Base-by-base conservation (phyloP, 1,140 invertebrate genomes). In the Andrena cerasifolii region DNA sequence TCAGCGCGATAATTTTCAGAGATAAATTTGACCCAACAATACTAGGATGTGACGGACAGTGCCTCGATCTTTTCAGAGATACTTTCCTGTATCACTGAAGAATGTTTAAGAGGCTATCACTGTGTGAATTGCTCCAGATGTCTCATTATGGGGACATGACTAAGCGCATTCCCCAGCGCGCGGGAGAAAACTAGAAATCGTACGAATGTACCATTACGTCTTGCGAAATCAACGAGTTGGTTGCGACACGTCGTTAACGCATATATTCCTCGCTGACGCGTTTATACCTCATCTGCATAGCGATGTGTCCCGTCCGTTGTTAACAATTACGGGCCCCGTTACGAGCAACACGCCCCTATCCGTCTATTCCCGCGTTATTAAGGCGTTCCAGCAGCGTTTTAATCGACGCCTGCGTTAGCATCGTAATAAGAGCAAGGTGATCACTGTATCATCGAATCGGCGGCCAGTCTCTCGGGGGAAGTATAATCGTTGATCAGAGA, bases 231-330 rank as follows among this genome's bases (percentile, higher is more conserved):
- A 68, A 66, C 54, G 14, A 26, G 43, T 33, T 45, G 62, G 36
- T 84, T 68, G 67, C 80, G 58, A 72, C 66, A 83, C 36, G 14
- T 53, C 43, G 4, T 31, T 40, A 65, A 73, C 26, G 78, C 36
- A 40, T 76, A 40, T 76, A 47, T 61, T 67, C 67, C 31, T 58
- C 45, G 68, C 21, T 76, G 73, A 72, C 62, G 73, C 68, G 45
- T 80, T 80, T 80, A 80, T 68, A 68, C 67, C 82, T 73, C 78
- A 65, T 80, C 78, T 76, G 51, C 56, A 65, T 77, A 63, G 53
- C 47, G 74, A 77, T 51, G 47, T 54, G 40, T 45, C 66, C 63
- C 3, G 36, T 40, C 26, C 24, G 43, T n/a, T 40, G 33, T 40
- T 47, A 70, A 79, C 77, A 78, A 82, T 83, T 82, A 72, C 47